Percentiles rank a stretch among this genome's conserved stretches.
These are phyloP conservation scores for Auanema freiburgensis DNA, from an alignment of 2,888 invertebrate species.

Conservation along the genomic window DNA sequence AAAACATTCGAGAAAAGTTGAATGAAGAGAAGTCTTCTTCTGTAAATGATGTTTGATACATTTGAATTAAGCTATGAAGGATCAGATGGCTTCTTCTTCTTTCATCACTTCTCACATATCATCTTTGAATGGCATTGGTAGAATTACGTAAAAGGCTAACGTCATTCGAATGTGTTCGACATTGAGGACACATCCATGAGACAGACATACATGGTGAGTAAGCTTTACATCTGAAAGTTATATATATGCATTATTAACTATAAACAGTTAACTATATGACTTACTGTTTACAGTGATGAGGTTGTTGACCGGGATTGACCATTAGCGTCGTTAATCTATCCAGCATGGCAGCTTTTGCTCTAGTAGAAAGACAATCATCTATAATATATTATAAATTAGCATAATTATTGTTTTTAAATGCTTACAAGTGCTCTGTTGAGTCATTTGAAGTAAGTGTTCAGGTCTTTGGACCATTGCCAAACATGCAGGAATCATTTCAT, in stretches of 20 bases:
- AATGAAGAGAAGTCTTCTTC: too few relatives aligned
- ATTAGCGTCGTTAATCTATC: conserved; percentile 57
- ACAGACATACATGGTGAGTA: conserved; percentile 49
- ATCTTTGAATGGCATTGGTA: conserved; percentile 12
- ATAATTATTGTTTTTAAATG: not conserved
- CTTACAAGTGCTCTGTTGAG: conserved; percentile 62
- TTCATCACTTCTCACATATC: too few relatives aligned
- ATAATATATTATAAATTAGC: conserved; percentile 8
- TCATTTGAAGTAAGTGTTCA: conserved; percentile 63
- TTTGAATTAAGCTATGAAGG: too few relatives aligned
- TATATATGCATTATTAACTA: too few relatives aligned
- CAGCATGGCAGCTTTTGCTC: conserved; percentile 62
- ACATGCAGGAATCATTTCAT: conserved; percentile 63
- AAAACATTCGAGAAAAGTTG: too few relatives aligned
- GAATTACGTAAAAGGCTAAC: conserved; percentile 30
- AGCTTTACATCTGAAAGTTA: conserved; percentile 51
- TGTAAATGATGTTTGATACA: too few relatives aligned
- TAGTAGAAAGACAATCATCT: conserved; percentile 63
- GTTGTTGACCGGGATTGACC: conserved; percentile 56
- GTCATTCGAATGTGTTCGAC: conserved; percentile 60
- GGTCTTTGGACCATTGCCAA: conserved; percentile 58
- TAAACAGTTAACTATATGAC: not conserved
- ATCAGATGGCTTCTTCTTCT: too few relatives aligned
- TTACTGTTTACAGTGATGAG: conserved; percentile 55
- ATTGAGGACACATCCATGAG: conserved; percentile 61